phyloP scores from a whole-genome alignment of 2,888 invertebrate genomes.

The Tortrix viridana region DNA sequence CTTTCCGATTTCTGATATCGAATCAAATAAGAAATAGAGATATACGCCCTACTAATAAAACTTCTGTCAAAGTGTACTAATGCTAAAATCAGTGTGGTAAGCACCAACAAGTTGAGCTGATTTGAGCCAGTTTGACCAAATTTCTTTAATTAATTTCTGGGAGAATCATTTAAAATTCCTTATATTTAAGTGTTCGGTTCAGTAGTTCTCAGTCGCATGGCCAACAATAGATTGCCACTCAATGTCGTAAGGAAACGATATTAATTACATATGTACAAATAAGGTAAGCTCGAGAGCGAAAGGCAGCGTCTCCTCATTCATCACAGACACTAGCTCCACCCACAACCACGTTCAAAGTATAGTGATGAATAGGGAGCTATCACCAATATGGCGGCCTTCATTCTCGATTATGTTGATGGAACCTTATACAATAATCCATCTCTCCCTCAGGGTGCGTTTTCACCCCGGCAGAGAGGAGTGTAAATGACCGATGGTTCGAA shows the following conservation, averaged over 20 bases:
- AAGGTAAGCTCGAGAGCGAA: slow-evolving; percentile 69
- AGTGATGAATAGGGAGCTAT: slow-evolving; percentile 68
- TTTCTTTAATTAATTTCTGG: neutral
- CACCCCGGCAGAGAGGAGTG: no score
- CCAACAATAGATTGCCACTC: slow-evolving; percentile 46
- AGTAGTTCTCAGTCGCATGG: slow-evolving; percentile 41
- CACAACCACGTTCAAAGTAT: slow-evolving; percentile 30
- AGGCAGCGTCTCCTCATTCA: slow-evolving; percentile 69
- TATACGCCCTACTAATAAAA: neutral
- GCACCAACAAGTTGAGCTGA: slow-evolving; percentile 6
- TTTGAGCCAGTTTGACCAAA: neutral
- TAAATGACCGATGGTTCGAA: no score
- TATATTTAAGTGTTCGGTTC: slow-evolving; percentile 30
- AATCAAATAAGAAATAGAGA: no score
- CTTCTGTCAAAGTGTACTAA: neutral
- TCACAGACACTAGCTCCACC: slow-evolving; percentile 52
- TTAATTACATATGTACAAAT: slow-evolving; percentile 81
- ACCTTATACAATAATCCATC: slow-evolving; percentile 76
- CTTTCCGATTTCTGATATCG: no score
- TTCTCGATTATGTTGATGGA: slow-evolving; percentile 70
- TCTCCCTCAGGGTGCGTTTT: slow-evolving; percentile 45
- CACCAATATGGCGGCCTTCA: slow-evolving; percentile 81
- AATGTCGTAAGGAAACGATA: slow-evolving; percentile 60
- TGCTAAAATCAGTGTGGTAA: neutral
- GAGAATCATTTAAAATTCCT: slow-evolving; percentile 27